phyloP scores from a whole-genome alignment of 2,888 invertebrate species.

The Scaptomyza flava region DNA sequence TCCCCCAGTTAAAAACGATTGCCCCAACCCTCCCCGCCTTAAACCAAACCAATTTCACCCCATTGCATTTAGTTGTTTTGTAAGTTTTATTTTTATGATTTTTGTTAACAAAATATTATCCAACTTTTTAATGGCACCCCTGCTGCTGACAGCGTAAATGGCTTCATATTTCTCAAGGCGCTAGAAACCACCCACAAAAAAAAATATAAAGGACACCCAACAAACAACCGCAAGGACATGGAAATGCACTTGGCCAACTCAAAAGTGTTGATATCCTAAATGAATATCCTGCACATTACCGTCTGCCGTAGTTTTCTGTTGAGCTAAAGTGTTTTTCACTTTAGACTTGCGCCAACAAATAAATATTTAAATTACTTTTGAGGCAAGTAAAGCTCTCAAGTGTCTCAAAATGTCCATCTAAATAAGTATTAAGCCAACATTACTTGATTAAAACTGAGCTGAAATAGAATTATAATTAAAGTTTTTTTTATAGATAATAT shows the following conservation, averaged over 20 bases:
- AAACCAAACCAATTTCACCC: background rate
- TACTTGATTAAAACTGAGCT: too few relatives aligned
- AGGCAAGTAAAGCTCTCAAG: background rate
- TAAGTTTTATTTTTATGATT: constrained; percentile 50
- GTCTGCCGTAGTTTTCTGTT: background rate
- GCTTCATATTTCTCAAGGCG: constrained; percentile 53
- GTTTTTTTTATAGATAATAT: too few relatives aligned
- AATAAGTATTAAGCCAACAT: too few relatives aligned
- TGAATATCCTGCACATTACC: constrained; percentile 17
- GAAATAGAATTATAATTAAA: too few relatives aligned
- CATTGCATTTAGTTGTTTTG: background rate
- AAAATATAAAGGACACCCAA: background rate
- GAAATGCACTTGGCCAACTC: constrained; percentile 43
- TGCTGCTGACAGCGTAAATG: constrained; percentile 50
- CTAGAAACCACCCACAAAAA: constrained; percentile 1
- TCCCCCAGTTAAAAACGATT: background rate
- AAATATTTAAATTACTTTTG: constrained; percentile 4
- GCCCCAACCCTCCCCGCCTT: too few relatives aligned
- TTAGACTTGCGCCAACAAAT: background rate
- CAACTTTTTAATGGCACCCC: constrained; percentile 72
- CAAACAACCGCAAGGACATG: constrained; percentile 34
- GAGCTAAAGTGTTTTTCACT: constrained; percentile 9
- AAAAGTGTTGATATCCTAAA: constrained; percentile 29
- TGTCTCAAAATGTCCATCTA: background rate
- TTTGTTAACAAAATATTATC: constrained; percentile 73